These are phyloP conservation scores for Zoanthus sociatus DNA, from an alignment of 92 coral and sea anemone species.

Conservation along the genomic window DNA sequence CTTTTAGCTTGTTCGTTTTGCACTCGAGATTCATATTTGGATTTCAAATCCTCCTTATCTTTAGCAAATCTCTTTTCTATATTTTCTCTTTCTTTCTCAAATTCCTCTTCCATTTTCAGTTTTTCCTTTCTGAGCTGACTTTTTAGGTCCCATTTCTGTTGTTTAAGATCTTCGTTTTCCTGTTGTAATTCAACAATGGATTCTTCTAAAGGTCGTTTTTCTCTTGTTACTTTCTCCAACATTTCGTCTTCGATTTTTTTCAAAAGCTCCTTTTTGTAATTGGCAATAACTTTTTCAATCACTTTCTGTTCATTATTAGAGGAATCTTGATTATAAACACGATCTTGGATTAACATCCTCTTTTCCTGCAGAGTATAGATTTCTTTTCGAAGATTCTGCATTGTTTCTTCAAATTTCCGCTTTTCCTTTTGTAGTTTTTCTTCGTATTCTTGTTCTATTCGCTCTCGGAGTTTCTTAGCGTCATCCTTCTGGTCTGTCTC, in stretches of 20 bases:
- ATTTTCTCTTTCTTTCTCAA: slow-evolving; percentile 74
- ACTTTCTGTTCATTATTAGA: slow-evolving; percentile 67
- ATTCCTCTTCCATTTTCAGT: slow-evolving; percentile 73
- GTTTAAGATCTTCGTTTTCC: slow-evolving; percentile 80
- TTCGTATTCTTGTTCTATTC: slow-evolving; percentile 80
- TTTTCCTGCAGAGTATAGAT: slow-evolving; percentile 82
- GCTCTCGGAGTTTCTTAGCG: slow-evolving; percentile 51
- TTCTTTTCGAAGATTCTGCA: slow-evolving; percentile 76
- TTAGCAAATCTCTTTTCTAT: slow-evolving; percentile 69
- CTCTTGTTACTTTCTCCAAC: slow-evolving; percentile 67
- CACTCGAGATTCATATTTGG: slow-evolving; percentile 67
- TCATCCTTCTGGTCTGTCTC: slow-evolving; percentile 43
- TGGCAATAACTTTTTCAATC: slow-evolving; percentile 86
- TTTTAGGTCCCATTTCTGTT: slow-evolving; percentile 81
- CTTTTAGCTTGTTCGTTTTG: slow-evolving; percentile 68
- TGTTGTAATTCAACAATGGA: slow-evolving; percentile 71
- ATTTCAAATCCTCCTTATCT: slow-evolving; percentile 79
- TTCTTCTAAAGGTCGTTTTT: slow-evolving; percentile 78
- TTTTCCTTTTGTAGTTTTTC: slow-evolving; percentile 74
- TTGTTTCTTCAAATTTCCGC: slow-evolving; percentile 78
- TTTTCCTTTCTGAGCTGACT: slow-evolving; percentile 77
- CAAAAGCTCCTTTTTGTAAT: slow-evolving; percentile 81
- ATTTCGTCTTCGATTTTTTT: slow-evolving; percentile 86
- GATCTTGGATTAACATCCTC: slow-evolving; percentile 81
- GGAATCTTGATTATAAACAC: slow-evolving; percentile 81